Evolutionary conservation across 2,797 vertebrate species (phyloP), one percentile per base, ranked within the genome.

Genomic region (Hippoglossus hippoglossus): DNA sequence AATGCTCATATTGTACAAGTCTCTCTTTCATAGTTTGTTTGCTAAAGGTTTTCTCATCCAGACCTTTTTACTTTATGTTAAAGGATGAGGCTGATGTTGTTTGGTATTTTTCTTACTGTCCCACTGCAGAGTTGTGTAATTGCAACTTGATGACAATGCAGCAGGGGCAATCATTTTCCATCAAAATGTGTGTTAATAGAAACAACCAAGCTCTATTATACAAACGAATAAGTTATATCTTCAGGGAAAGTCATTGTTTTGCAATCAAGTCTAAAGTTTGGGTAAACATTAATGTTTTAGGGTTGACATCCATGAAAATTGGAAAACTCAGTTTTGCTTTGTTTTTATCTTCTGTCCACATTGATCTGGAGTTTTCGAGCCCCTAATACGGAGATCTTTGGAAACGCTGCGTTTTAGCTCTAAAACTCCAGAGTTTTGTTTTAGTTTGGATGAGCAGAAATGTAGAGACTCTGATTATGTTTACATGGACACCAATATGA

Each of bases 1-100:
- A 44, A 63, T 77, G 57, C 62, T 63, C 56, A 63, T 41, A 56
- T 47, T 59, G 55, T 19, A 19, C 6, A 46, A 16, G 18, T 28
- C 28, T 69, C 39, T 1, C 22, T 53, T 76, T 69, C 4, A 13
- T 79, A 3, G 2, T 36, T 5, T 61, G 50, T 70, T 63, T n/a
- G 10, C 31, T 22, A 28, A 67, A 49, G 12, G 54, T 70, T 53
- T 49, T 47, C 25, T 59, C 50, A 26, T 61, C 19, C 51, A 15
- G 36, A 51, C 22, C 24, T 62, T 71, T 34, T 22, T 10, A 6
- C 6, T 44, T 36, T 46, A 26, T 60, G 22, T 46, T 46, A 55
- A 55, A 19, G 22, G 16, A 61, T 21, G 41, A 18, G 49, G 7
- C n/a, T 22, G n/a, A 16, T 61, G 36, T 50, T 54, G 22, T 39